These are phyloP conservation scores for Adoxophyes honmai DNA, from an alignment of 1,140 invertebrate genomes.

Conservation along the genomic window DNA sequence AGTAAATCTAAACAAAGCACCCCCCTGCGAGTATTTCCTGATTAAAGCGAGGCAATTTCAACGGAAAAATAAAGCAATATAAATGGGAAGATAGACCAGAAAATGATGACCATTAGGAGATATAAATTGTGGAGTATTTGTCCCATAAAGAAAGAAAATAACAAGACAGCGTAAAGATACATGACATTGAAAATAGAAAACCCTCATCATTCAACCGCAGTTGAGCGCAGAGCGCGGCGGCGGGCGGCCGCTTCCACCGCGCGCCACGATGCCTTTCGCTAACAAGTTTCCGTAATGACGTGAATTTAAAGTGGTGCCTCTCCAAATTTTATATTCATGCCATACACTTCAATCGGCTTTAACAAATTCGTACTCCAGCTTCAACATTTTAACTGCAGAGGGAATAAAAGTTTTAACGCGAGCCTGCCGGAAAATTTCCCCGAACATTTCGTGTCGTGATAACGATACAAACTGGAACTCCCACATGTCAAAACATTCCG, in stretches of 20 bases:
- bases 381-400: conserved; percentile 5
- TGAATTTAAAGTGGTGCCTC: conserved; percentile 29
- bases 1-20: no score
- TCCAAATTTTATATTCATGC: conserved; percentile 3
- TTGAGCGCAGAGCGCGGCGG: conserved; percentile 51
- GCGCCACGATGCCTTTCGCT: conserved; percentile 23
- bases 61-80: not conserved
- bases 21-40: no score
- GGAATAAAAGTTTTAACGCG: not conserved
- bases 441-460: not conserved
- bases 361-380: not conserved
- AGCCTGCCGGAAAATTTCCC: not conserved
- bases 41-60: no score
- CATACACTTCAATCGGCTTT: not conserved
- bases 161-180: conserved; percentile 19
- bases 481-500: no score
- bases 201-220: conserved; percentile 45
- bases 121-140: conserved; percentile 9
- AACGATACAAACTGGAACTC: not conserved
- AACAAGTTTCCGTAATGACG: conserved; percentile 27
- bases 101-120: not conserved
- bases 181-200: conserved; percentile 45
- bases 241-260: conserved; percentile 30
- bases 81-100: not conserved
- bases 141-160: conserved; percentile 12